Base-by-base conservation (phyloP, 2,113 vertebrate species). In the Sisor rabdophorus region DNA sequence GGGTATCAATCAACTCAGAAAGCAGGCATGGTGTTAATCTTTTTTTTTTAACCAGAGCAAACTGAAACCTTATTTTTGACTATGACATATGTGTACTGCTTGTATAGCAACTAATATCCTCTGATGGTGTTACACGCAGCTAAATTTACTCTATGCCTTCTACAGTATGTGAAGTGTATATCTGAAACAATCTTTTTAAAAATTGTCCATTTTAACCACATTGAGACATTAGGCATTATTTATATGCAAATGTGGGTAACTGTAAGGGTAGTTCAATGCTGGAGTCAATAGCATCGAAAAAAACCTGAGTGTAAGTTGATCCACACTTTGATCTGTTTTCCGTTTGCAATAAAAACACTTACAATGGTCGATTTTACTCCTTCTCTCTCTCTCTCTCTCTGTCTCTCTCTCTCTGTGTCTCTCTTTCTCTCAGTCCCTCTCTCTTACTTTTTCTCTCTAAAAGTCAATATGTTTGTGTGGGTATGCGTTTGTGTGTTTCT, bases 251-350 rank as follows among this genome's bases (percentile, higher is more conserved):
- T 22, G 50, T 77, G 63, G 68, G 68, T 70, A 63, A 78, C 4
- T 65, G 71, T 64, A 73, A 67, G 63, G 56, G 76, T 28, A 67
- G 76, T 75, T 82, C 67, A 79, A 52, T n/a, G 48, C 55, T 53
- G 67, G 69, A 72, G 55, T 82, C 69, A 79, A 79, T 79, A 76
- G 54, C 73, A 76, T 72, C 19, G 69, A 64, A 61, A 79, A 72
- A 68, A 68, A 73, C 60, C 28, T 28, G 61, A 73, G 77, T 63
- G 73, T 75, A 79, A 79, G 60, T 69, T 65, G 47, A 76, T 52
- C 54, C 69, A 70, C 60, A 28, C 63, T 79, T 77, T 82, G 73
- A 79, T 71, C 77, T 79, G 48, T 82, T 79, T 63, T 79, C 61
- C 8, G 26, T 82, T 77, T 71, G 69, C 71, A 76, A 55, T 76